A percentile compares a stretch with the other conserved stretches of the same genome.
Conservation (phyloP, 2,888 invertebrate species). For the Mimas tiliae region DNA sequence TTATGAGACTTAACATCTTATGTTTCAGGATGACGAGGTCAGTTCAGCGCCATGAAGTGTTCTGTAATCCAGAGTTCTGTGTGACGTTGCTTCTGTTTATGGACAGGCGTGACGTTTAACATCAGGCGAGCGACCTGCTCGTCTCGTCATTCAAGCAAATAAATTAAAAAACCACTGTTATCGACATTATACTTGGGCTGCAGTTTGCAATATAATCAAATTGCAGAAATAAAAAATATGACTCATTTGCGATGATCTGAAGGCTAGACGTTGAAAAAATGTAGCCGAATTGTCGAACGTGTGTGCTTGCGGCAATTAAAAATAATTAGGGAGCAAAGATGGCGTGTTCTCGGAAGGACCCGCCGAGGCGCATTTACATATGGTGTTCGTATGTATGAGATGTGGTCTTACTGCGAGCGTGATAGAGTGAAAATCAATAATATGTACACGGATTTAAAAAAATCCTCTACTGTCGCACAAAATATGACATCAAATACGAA, state of each 20-base stretch:
- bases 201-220: constrained; percentile 33
- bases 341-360: constrained; percentile 80
- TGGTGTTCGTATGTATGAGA: constrained; percentile 55
- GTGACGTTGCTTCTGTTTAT: too few relatives aligned
- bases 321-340: constrained; percentile 82
- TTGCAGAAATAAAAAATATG: constrained; percentile 44
- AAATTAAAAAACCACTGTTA: too few relatives aligned
- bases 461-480: too few relatives aligned
- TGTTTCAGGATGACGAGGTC: too few relatives aligned
- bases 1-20: too few relatives aligned
- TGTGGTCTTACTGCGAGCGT: constrained; percentile 38
- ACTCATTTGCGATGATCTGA: constrained; percentile 71
- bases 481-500: too few relatives aligned
- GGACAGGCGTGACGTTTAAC: too few relatives aligned
- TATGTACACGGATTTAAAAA: background rate
- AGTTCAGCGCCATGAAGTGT: too few relatives aligned
- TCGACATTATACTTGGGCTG: background rate
- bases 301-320: constrained; percentile 81
- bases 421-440: constrained; percentile 28
- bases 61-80: too few relatives aligned
- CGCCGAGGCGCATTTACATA: constrained; percentile 75
- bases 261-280: constrained; percentile 82
- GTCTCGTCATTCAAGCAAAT: too few relatives aligned
- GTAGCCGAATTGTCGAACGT: constrained; percentile 75
- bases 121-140: too few relatives aligned